These are phyloP conservation scores for Acanthiza pusilla DNA, from an alignment of 2,797 vertebrate species.

Conservation along the genomic window DNA sequence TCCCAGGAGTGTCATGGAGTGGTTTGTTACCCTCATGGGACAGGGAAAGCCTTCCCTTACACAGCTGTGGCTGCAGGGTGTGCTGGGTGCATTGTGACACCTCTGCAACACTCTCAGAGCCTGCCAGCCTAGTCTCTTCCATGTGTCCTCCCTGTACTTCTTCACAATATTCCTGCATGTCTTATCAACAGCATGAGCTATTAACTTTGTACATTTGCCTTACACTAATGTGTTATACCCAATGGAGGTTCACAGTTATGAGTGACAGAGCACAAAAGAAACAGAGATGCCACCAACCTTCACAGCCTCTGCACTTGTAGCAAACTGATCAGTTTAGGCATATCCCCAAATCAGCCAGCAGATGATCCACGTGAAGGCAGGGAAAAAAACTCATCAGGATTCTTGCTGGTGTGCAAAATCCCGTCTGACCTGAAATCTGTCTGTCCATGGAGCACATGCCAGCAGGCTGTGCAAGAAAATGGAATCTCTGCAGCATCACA, in stretches of 20 bases:
- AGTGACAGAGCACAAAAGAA: not conserved
- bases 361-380: not conserved
- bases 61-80: not conserved
- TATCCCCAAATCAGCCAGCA: not conserved
- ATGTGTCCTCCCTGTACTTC: not conserved
- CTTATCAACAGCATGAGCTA: not conserved
- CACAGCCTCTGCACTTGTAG: not conserved
- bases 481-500: not conserved
- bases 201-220: not conserved
- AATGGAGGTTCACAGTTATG: not conserved
- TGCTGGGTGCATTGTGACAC: not conserved
- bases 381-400: fast-evolving
- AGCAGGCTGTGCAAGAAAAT: not conserved
- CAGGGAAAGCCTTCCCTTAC: not conserved
- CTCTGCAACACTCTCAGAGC: not conserved
- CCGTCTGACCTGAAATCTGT: not conserved
- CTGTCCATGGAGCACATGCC: not conserved
- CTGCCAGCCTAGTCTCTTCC: not conserved
- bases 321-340: not conserved
- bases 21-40: not conserved
- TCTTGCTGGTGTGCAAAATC: not conserved
- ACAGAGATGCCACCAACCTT: not conserved
- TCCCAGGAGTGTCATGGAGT: not conserved
- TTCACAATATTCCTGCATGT: not conserved
- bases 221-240: not conserved